Conservation (phyloP, 2,888 invertebrate genomes). For the Margaritifera margaritifera region DNA sequence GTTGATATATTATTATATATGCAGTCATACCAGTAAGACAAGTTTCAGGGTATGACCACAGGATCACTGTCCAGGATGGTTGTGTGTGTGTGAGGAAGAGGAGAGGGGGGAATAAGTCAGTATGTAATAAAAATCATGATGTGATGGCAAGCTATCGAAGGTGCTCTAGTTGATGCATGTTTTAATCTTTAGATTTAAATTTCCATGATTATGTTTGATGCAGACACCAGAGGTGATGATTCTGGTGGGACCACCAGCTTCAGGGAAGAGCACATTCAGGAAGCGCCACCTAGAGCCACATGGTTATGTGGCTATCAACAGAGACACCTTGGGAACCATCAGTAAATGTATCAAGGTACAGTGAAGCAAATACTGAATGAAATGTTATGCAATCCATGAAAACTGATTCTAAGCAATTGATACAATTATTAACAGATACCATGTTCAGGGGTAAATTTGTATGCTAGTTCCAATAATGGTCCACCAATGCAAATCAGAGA, state of each 20-base stretch:
- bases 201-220: background rate
- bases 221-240: constrained; percentile 66
- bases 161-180: background rate
- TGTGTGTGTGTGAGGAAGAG: no score
- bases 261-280: constrained; percentile 68
- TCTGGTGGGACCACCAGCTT: constrained; percentile 69
- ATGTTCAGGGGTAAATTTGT: background rate
- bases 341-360: constrained; percentile 67
- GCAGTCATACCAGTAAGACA: no score
- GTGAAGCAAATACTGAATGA: background rate
- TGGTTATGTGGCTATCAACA: constrained; percentile 67
- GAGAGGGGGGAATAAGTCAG: background rate
- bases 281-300: constrained; percentile 59
- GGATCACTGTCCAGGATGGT: no score
- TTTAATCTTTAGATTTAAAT: background rate
- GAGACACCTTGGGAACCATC: constrained; percentile 67
- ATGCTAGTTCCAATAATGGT: no score
- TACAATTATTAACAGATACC: background rate
- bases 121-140: background rate
- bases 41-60: no score
- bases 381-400: no score
- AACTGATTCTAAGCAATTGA: background rate
- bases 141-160: background rate
- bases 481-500: no score
- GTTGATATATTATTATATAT: no score